phyloP scores from a whole-genome alignment of 2,888 invertebrate genomes.

The Smittia aterrima region DNA sequence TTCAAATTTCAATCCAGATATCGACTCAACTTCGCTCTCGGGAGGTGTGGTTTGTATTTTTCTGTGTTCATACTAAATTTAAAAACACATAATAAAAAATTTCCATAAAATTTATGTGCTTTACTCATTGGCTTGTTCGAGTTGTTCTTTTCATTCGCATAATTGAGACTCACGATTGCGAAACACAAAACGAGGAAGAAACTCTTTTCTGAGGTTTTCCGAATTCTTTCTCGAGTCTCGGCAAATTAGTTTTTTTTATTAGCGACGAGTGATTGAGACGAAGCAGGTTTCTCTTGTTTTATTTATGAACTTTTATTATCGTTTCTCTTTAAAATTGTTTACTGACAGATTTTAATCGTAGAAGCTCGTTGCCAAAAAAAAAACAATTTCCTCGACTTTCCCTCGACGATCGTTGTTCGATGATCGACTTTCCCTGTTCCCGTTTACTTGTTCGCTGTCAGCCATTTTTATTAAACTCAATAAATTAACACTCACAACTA shows the following conservation, averaged over 20 bases:
- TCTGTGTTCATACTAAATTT: background rate
- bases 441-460: too few relatives aligned
- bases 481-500: conserved; percentile 37
- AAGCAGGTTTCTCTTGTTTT: background rate
- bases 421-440: too few relatives aligned
- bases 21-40: background rate
- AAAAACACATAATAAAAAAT: conserved; percentile 25
- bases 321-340: background rate
- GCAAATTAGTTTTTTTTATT: too few relatives aligned
- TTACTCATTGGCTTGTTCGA: too few relatives aligned
- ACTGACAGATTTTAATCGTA: too few relatives aligned
- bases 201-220: background rate
- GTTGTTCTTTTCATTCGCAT: background rate
- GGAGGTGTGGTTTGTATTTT: conserved; percentile 34
- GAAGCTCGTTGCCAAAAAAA: too few relatives aligned
- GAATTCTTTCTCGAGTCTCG: background rate
- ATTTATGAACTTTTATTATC: background rate
- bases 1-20: background rate
- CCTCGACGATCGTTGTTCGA: too few relatives aligned
- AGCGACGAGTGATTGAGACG: background rate
- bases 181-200: background rate
- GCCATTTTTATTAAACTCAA: conserved; percentile 33
- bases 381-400: too few relatives aligned
- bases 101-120: conserved; percentile 28
- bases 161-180: background rate